These are phyloP conservation scores for Euura saliciscinereae DNA, from an alignment of 1,140 invertebrate species.

Conservation along the genomic window DNA sequence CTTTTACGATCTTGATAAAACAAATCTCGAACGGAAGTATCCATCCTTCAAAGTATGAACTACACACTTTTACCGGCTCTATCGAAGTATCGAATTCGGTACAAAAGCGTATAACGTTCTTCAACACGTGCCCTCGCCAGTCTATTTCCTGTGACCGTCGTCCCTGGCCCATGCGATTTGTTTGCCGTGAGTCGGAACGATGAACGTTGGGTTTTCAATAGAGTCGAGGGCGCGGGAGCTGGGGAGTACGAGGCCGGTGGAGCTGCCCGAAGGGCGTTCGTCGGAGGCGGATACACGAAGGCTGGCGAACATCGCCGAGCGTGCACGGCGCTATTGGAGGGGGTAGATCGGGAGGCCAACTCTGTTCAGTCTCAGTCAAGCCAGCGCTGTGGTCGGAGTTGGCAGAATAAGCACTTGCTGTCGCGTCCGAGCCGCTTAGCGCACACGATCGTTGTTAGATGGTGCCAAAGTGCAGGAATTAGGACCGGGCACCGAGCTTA, in stretches of 20 bases:
- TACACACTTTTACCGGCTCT: neutral
- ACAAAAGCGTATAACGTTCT: too few species aligned
- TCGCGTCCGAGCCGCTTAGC: constrained; percentile 30
- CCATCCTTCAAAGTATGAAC: neutral
- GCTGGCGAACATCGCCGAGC: neutral
- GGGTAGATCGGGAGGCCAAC: neutral
- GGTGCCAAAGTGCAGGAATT: constrained; percentile 8
- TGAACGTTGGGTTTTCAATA: neutral
- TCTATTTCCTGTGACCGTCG: constrained; percentile 13
- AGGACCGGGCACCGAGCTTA: neutral
- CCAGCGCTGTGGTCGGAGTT: constrained; percentile 50
- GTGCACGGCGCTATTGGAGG: constrained; percentile 16
- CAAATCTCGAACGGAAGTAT: too few species aligned
- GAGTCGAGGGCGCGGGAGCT: constrained; percentile 8
- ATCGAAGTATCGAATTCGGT: neutral
- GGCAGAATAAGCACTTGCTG: constrained; percentile 20
- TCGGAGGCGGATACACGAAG: constrained; percentile 20
- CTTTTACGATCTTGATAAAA: too few species aligned
- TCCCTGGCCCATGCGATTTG: neutral
- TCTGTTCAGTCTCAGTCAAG: constrained; percentile 49
- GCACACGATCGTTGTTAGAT: constrained; percentile 11
- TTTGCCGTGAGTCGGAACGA: neutral
- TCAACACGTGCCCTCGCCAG: neutral
- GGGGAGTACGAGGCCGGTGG: neutral
- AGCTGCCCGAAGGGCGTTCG: neutral